Base-by-base conservation (phyloP, 2,113 vertebrate genomes). In the Ctenomys sociabilis region DNA sequence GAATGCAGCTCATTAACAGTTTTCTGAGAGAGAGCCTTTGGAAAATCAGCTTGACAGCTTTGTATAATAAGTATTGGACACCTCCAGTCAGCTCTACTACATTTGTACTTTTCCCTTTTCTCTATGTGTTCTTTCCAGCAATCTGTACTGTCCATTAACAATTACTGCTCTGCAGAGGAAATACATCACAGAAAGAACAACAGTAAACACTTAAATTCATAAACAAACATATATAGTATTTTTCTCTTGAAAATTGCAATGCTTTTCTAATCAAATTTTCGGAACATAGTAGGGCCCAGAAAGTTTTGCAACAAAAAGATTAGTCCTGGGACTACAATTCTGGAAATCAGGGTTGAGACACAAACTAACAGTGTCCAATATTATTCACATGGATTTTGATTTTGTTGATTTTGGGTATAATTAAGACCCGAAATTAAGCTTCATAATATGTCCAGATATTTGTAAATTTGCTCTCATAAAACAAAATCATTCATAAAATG, bases 1-100 rank as follows among this genome's bases (percentile, higher is more conserved):
- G 54, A 96, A 97, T 91, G 95, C 94, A 96, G 90, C 59, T 88
- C 88, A 97, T 93, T 97, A 96, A 91, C 78, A 90, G 59, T 52
- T 94, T 52, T 94, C 72, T 88, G 77, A 97, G 90, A 97, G 45
- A 90, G 52, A 92, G 64, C 14, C 54, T 54, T 97, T 95, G 96
- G 91, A 96, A 97, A 97, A 95, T 90, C 52, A 92, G 45, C 37
- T 92, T 95, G 85, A 93, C 70, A 57, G 70, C 88, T 96, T 91
- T 32, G 72, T 91, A 94, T 97, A 97, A 88, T 93, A 97, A 95
- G 37, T 86, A 90, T 82, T 96, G 37, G 1, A 86, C 68, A 92
- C 49, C 75, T 96, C n/a, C 37, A 88, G 91, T 45, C 45, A 95
- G 88, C 52, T 87, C 40, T 35, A 91, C 85, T 85, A 85, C 59